Evolutionary conservation across 2,797 vertebrate genomes (phyloP), one percentile per base, ranked within the genome.

Genomic region (Tragopan temminckii): DNA sequence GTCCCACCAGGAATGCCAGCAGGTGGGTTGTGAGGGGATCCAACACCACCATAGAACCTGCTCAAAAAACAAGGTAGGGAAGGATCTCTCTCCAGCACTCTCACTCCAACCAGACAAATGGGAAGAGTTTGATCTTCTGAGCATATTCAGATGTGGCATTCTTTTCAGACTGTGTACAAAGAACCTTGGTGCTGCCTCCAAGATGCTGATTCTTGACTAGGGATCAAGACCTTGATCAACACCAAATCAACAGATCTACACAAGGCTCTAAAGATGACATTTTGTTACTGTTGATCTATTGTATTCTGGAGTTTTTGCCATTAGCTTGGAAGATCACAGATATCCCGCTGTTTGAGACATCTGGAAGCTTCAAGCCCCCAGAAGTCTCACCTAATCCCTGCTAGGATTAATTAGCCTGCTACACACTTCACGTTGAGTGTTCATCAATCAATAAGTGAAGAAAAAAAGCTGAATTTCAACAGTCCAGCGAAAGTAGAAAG

Each of bases 341-440:
- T 52, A 75, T 24, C 8, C 23, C 59, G 76, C 15, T 53, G 17
- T 50, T 19, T 23, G 14, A 79, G 42, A 53, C 20, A 81, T 31
- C 29, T 13, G 72, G 46, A 40, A 61, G 53, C 40, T 86, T 67
- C 64, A 79, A 80, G 53, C 93, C 2, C 33, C 43, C 35, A 57
- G 7, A 93, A 85, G 6, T 80, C 61, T 93, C 48, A 77, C 13
- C 33, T 71, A 85, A 53, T 46, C 27, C 53, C 31, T 85, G 31
- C 31, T 81, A 59, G 16, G 14, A 91, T 84, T 86, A 81, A 72
- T 69, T 52, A 92, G 29, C 7, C 63, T 33, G 29, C 66, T 81
- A 83, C 27, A 66, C 7, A 42, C 21, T 53, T 80, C 35, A 84
- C 20, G 15, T 29, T 69, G 7, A 43, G 40, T 45, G 13, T 5